Percentiles rank a stretch among this genome's conserved stretches.
Conservation (phyloP, 2,888 invertebrate species). For the Parnassius smintheus region DNA sequence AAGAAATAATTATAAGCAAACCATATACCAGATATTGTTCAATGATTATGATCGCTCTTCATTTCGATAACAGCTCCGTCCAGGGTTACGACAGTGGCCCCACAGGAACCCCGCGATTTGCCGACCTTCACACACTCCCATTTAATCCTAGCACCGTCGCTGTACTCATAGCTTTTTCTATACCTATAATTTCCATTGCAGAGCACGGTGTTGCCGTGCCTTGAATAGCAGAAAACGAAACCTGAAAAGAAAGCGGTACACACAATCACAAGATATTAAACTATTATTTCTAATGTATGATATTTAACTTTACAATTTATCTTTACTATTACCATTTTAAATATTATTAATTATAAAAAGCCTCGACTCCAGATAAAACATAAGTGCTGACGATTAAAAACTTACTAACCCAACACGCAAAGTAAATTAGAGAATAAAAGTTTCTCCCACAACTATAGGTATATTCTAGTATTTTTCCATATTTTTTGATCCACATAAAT, state of each 20-base stretch:
- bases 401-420: too few relatives aligned
- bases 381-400: too few relatives aligned
- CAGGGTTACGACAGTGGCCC: conserved; percentile 39
- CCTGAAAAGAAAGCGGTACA: conserved; percentile 21
- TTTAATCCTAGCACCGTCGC: conserved; percentile 19
- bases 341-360: too few relatives aligned
- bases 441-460: too few relatives aligned
- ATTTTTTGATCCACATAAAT: too few relatives aligned
- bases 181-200: conserved; percentile 25
- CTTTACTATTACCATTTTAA: too few relatives aligned
- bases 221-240: conserved; percentile 25
- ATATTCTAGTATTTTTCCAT: too few relatives aligned
- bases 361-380: too few relatives aligned
- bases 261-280: background rate
- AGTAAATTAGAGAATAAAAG: too few relatives aligned
- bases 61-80: conserved; percentile 32
- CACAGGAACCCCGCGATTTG: conserved; percentile 27
- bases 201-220: conserved; percentile 28
- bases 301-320: too few relatives aligned
- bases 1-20: background rate
- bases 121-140: conserved; percentile 29
- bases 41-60: conserved; percentile 16
- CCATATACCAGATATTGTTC: background rate
- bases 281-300: too few relatives aligned
- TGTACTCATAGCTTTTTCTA: conserved; percentile 23